Evolutionary conservation across 2,797 vertebrate genomes (phyloP).

Genomic region (Rallus crepitans): DNA sequence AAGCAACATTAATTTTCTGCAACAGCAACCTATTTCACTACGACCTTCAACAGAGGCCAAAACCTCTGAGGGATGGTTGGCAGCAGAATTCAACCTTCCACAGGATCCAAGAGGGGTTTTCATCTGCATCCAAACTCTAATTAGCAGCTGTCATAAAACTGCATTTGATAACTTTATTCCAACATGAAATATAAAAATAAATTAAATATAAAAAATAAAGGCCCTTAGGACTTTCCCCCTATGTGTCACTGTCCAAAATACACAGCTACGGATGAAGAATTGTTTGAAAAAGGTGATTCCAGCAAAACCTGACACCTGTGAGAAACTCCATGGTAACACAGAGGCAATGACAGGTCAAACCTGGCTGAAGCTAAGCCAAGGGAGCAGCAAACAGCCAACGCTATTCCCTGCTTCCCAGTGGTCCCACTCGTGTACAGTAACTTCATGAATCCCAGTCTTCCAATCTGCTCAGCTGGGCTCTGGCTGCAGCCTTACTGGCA

Average conservation of each 20-base stretch:
- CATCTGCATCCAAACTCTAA: conserved; percentile 8
- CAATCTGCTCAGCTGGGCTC: not conserved
- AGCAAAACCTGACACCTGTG: not conserved
- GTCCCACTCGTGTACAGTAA: not conserved
- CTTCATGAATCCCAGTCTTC: not conserved
- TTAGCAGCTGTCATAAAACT: conserved; percentile 1
- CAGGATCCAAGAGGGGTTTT: not conserved
- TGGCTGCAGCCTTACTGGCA: not conserved
- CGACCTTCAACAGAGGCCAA: conserved; percentile 28
- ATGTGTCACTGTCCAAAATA: not conserved
- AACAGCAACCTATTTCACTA: not conserved
- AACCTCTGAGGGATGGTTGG: not conserved
- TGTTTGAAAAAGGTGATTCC: not conserved
- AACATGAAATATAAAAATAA: not conserved
- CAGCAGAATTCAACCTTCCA: not conserved
- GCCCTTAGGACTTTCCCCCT: not conserved
- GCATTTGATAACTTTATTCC: not conserved
- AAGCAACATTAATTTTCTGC: conserved; percentile 17
- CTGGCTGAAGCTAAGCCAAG: not conserved
- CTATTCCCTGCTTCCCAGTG: not conserved
- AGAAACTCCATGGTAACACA: not conserved
- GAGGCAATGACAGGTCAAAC: not conserved
- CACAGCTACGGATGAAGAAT: not conserved
- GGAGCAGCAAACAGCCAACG: not conserved
- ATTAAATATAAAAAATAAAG: too few relatives aligned